Conservation (phyloP, 1,140 invertebrate genomes). For the Tetranychus urticae region DNA sequence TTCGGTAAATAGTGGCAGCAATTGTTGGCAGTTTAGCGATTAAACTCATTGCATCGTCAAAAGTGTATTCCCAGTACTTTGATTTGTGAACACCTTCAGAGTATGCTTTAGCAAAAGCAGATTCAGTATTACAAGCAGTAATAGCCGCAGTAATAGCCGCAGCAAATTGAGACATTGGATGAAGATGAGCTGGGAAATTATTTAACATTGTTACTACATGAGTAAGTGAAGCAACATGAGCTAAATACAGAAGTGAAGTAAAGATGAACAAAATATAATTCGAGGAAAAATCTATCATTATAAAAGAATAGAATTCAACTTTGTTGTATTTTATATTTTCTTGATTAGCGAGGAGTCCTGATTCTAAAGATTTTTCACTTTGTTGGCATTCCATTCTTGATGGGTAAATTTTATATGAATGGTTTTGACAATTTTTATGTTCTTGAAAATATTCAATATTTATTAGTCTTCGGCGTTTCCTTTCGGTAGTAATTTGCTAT, state of each 20-base stretch:
- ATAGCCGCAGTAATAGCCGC: slow-evolving; percentile 32
- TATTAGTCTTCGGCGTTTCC: no score
- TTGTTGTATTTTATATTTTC: no score
- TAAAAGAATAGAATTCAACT: no score
- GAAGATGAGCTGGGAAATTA: slow-evolving; percentile 69
- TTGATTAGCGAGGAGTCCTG: no score
- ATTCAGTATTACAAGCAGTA: slow-evolving; percentile 32
- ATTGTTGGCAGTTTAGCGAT: slow-evolving; percentile 35
- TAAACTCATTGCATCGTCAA: slow-evolving; percentile 33
- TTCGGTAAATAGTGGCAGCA: slow-evolving; percentile 33
- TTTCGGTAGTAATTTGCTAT: no score
- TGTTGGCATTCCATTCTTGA: no score
- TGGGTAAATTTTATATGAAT: no score
- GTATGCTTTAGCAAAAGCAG: slow-evolving; percentile 33
- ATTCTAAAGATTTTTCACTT: no score
- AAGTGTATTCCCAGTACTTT: slow-evolving; percentile 31
- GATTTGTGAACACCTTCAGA: slow-evolving; percentile 28
- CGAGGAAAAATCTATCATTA: no score
- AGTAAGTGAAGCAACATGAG: slow-evolving; percentile 57
- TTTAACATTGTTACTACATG: slow-evolving; percentile 87
- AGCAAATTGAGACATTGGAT: slow-evolving; percentile 35
- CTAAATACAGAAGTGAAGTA: slow-evolving; percentile 5
- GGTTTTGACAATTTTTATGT: no score
- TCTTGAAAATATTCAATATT: no score
- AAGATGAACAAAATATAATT: no score